These are phyloP conservation scores for Pedionomus torquatus DNA, from an alignment of 2,113 vertebrate species.

Conservation along the genomic window DNA sequence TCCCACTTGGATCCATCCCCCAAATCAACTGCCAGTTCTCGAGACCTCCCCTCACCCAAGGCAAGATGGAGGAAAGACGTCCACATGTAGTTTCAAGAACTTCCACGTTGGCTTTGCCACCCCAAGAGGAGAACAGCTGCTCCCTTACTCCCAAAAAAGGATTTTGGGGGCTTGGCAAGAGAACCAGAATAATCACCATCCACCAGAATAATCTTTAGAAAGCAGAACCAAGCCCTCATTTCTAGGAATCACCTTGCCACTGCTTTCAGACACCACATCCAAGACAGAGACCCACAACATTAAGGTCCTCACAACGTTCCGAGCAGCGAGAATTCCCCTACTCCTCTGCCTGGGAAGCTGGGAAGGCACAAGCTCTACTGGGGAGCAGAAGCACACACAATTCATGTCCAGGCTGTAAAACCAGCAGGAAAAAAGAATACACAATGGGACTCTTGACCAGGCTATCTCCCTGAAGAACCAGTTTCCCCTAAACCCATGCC, in stretches of 20 bases:
- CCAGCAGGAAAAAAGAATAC: not conserved
- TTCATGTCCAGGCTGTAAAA: not conserved
- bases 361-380: not conserved
- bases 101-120: not conserved
- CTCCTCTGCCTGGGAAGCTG: rapidly evolving
- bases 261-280: not conserved
- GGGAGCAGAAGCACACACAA: not conserved
- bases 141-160: not conserved
- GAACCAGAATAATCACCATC: too few relatives aligned
- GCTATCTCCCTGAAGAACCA: not conserved
- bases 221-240: not conserved
- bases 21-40: not conserved
- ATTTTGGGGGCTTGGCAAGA: not conserved
- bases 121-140: not conserved
- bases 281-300: not conserved
- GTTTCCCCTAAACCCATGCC: not conserved
- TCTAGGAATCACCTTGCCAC: not conserved
- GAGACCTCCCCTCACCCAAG: not conserved
- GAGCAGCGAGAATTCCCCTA: not conserved
- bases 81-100: not conserved
- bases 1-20: not conserved
- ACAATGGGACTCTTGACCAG: not conserved
- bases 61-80: not conserved
- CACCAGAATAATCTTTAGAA: not conserved
- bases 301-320: not conserved